Percentiles rank a stretch among this genome's conserved stretches.
phyloP scores from a whole-genome alignment of 35 echinoderm and acorn worm species.

The Heliocidaris erythrogramma region DNA sequence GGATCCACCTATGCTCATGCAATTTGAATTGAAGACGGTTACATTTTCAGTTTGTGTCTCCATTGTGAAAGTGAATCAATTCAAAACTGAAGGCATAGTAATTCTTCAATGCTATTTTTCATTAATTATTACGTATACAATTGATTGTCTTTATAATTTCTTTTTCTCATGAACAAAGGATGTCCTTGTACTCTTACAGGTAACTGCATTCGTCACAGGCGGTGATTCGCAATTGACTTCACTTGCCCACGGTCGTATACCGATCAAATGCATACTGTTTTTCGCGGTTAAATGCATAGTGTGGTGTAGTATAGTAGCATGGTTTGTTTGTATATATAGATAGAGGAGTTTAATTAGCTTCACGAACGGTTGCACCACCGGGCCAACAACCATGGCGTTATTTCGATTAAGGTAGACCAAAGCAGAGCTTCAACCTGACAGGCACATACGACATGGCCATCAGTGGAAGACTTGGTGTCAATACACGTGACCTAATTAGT shows the following conservation, averaged over 20 bases:
- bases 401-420: not conserved
- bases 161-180: too few species aligned
- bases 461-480: not conserved
- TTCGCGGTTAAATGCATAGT: not conserved
- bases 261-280: not conserved
- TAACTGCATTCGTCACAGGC: not conserved
- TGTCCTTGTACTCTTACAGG: too few species aligned
- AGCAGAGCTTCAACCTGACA: not conserved
- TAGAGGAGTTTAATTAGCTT: not conserved
- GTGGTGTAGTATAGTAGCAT: not conserved
- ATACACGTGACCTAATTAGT: not conserved
- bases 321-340: not conserved
- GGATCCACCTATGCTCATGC: too few species aligned
- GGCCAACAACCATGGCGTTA: not conserved
- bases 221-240: not conserved
- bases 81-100: too few species aligned
- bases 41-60: too few species aligned
- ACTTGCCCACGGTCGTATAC: not conserved
- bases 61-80: too few species aligned
- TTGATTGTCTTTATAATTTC: too few species aligned
- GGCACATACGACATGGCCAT: constrained; percentile 8
- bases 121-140: too few species aligned
- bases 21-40: too few species aligned
- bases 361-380: not conserved
- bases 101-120: too few species aligned